Evolutionary conservation across 2,797 vertebrate species (phyloP).

Genomic region (Lycodopsis pacificus): DNA sequence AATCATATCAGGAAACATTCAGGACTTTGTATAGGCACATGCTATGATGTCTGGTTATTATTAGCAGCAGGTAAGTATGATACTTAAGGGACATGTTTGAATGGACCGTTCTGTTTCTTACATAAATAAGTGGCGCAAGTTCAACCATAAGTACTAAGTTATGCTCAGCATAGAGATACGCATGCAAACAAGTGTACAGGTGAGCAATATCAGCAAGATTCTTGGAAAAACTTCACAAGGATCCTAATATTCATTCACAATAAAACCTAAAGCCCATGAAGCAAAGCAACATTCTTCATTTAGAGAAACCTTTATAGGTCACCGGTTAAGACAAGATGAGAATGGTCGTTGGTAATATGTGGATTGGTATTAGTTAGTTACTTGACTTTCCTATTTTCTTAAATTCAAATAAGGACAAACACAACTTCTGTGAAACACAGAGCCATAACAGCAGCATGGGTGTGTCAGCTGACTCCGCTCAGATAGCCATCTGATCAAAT

Average conservation of each 20-base stretch:
- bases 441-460: conserved; percentile 56
- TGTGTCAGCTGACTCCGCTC: conserved; percentile 62
- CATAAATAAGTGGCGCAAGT: background rate
- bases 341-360: background rate
- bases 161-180: background rate
- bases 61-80: background rate
- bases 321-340: background rate
- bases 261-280: background rate
- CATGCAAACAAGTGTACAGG: background rate
- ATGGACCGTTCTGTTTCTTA: background rate
- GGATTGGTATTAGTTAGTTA: background rate
- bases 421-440: background rate
- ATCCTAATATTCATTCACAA: background rate
- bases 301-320: background rate
- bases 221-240: background rate
- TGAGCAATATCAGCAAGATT: background rate
- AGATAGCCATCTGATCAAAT: conserved; percentile 45
- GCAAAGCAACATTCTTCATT: background rate
- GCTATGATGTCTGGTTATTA: background rate
- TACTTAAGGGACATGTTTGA: background rate
- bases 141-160: background rate
- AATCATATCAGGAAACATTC: conserved; percentile 11
- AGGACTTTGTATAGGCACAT: background rate
- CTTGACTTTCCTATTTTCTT: background rate
- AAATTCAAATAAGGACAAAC: background rate